Base-by-base conservation (phyloP, 2,888 invertebrate species). In the Synergus laeviventris region DNA sequence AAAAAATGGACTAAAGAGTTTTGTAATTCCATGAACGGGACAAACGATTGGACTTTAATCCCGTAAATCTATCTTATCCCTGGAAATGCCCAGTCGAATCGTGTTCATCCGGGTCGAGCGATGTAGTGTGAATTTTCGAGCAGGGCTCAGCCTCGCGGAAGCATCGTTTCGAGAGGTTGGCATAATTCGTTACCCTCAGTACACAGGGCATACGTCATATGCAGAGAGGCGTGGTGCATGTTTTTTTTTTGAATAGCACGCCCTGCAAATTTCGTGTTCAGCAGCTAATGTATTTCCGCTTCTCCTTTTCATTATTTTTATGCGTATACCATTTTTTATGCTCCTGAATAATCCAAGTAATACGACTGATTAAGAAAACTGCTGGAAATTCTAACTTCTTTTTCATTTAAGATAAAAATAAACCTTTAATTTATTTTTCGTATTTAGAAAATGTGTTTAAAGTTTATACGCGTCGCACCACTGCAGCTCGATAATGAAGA, bases 51-150 rank as follows among this genome's bases (percentile, higher is more conserved):
- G 56, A 77, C 77, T 79, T 79, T 80, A 80, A 83, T 82, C 83
- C 66, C 79, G 76, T 82, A 80, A 83, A 83, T 84, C 81, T 84
- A 82, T 83, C 83, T 84, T 82, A 76, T 78, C 78, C 80, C 45
- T 74, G 75, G 59, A 79, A 82, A 80, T 80, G 81, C 78, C 82
- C 78, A 73, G 66, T 59, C 70, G 75, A 78, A 79, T 75, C 79
- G 64, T 78, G 82, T 79, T 81, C 81, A 79, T 83, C 75, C 75
- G 73, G 78, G 79, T 77, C 73, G 60, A 77, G 76, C 74, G 75
- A 77, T 80, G 81, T 75, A 81, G 70, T 79, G 81, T 78, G 83
- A 86, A 84, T 85, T 86, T 86, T 82, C 83, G 81, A 84, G 80
- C 79, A 70, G 74, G 77, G 59, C 76, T 54, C 76, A 73, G 77